These are phyloP conservation scores for Lacerta viridis DNA, from an alignment of 2,797 vertebrate species.

Conservation along the genomic window DNA sequence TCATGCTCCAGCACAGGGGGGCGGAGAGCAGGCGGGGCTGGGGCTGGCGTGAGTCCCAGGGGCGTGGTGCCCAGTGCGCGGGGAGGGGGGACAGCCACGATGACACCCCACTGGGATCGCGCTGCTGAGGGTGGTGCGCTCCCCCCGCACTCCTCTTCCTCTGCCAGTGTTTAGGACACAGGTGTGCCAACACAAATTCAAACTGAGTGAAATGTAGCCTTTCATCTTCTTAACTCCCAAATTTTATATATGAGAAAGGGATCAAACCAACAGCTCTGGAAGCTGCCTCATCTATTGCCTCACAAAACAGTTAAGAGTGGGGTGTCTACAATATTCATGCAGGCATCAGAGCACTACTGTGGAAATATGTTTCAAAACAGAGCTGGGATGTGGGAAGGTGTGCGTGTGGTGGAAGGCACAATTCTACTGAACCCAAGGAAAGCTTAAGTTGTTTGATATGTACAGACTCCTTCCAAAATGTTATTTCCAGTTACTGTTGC, in stretches of 20 bases:
- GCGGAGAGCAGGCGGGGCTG: no score
- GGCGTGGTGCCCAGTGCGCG: no score
- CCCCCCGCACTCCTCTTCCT: no score
- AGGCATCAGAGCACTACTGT: constrained; percentile 18
- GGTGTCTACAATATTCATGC: neutral
- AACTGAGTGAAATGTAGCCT: constrained; percentile 54
- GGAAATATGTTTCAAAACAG: constrained; percentile 24
- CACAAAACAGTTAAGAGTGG: constrained; percentile 25
- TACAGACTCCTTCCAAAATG: neutral
- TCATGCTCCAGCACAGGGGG: no score
- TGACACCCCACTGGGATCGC: no score
- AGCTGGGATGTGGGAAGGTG: constrained; percentile 17
- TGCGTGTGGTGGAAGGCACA: neutral
- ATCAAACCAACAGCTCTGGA: constrained; percentile 55
- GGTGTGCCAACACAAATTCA: constrained; percentile 52
- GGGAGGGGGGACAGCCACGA: no score
- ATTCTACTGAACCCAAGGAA: neutral
- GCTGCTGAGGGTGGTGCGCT: no score
- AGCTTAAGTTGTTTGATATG: neutral
- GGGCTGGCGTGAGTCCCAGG: no score
- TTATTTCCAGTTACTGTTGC: neutral
- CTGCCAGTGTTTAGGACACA: constrained; percentile 12
- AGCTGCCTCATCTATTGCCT: constrained; percentile 41
- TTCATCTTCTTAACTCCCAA: constrained; percentile 33
- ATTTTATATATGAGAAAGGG: constrained; percentile 52